Conservation (phyloP, 2,113 vertebrate species). For the Perca schrenkii region DNA sequence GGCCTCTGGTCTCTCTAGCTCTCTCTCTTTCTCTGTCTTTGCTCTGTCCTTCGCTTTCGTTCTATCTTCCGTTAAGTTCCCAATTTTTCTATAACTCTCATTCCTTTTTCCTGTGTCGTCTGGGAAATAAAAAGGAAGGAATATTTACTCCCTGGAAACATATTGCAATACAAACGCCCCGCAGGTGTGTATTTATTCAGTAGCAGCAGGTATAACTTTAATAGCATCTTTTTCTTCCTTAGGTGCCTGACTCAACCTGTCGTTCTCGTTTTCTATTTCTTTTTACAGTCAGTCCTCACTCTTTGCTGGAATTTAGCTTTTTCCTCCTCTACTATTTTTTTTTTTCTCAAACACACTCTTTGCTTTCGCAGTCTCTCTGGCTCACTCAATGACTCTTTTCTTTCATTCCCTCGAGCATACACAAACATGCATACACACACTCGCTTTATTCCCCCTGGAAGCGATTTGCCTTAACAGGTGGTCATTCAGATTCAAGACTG, state of each 20-base stretch:
- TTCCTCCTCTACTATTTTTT: background rate
- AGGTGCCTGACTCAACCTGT: conserved; percentile 17
- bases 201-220: conserved; percentile 33
- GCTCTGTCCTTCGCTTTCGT: background rate
- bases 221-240: conserved; percentile 25
- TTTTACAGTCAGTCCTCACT: conserved; percentile 20
- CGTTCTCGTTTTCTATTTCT: background rate
- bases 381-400: conserved; percentile 67
- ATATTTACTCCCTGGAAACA: background rate
- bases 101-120: background rate
- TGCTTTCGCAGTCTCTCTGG: conserved; percentile 14
- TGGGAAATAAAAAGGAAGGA: background rate
- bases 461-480: conserved; percentile 72
- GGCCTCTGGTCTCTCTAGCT: conserved; percentile 25
- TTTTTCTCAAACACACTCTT: conserved; percentile 14
- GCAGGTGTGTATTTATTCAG: conserved; percentile 45
- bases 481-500: conserved; percentile 77
- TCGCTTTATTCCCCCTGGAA: conserved; percentile 42
- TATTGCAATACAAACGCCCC: conserved; percentile 33
- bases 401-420: conserved; percentile 41
- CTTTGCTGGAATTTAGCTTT: background rate
- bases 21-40: conserved; percentile 19
- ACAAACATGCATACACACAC: conserved; percentile 29
- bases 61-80: background rate
- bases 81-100: background rate